These are phyloP conservation scores for Hyles lineata DNA, from an alignment of 2,888 invertebrate species.

Conservation along the genomic window DNA sequence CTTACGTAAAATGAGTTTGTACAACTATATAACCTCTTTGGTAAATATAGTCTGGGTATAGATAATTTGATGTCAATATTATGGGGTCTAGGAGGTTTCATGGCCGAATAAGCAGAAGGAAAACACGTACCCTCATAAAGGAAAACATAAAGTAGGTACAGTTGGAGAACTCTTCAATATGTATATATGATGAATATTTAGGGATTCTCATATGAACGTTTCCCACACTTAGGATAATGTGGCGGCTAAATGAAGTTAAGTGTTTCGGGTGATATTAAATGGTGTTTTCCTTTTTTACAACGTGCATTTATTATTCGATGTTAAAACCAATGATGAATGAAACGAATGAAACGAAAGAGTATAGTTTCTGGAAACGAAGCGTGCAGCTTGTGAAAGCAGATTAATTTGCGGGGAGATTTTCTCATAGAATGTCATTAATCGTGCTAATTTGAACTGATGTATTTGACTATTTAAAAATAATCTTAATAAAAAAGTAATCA, in stretches of 20 bases:
- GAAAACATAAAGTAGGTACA: neutral
- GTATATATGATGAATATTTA: neutral
- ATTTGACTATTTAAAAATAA: too few relatives aligned
- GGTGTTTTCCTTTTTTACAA: too few relatives aligned
- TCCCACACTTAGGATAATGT: neutral
- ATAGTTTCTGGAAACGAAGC: too few relatives aligned
- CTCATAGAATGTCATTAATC: too few relatives aligned
- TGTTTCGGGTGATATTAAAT: too few relatives aligned
- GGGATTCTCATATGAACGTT: neutral
- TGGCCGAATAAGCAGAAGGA: neutral
- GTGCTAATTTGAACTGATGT: too few relatives aligned
- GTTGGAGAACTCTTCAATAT: neutral
- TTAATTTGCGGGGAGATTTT: too few relatives aligned
- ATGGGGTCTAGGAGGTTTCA: neutral
- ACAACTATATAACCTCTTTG: neutral
- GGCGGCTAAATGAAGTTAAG: neutral
- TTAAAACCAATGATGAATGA: too few relatives aligned
- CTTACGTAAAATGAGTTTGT: neutral
- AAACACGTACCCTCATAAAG: constrained; percentile 5
- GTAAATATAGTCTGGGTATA: neutral
- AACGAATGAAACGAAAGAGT: too few relatives aligned
- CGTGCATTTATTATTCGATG: too few relatives aligned
- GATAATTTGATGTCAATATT: neutral
- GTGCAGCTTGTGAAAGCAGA: too few relatives aligned
- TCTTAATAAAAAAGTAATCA: too few relatives aligned